Percentiles rank a stretch among this genome's conserved stretches.
Evolutionary conservation across 2,888 invertebrate genomes (phyloP).

Genomic region (Drosophila helvetica): DNA sequence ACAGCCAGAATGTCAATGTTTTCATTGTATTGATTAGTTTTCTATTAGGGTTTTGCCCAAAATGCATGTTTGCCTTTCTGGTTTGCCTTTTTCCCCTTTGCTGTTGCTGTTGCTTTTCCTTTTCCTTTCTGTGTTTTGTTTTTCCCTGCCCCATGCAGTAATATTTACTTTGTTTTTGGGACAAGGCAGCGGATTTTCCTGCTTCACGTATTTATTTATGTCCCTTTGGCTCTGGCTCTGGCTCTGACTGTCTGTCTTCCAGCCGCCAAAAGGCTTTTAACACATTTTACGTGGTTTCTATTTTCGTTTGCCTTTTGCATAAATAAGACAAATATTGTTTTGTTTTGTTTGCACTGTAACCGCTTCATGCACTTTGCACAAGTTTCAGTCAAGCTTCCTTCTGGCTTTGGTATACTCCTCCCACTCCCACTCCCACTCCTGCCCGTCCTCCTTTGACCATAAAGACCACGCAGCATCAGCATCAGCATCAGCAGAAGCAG

Average conservation of each 20-base stretch:
- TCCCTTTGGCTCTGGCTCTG: slow-evolving; percentile 6
- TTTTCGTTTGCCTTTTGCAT: slow-evolving; percentile 34
- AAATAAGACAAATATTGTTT: slow-evolving; percentile 51
- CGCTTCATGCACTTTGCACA: slow-evolving; percentile 4
- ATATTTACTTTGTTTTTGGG: slow-evolving; percentile 46
- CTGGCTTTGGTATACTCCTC: slow-evolving; percentile 7
- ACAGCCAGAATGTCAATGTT: slow-evolving; percentile 64
- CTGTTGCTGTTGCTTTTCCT: slow-evolving; percentile 40
- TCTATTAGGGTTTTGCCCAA: slow-evolving; percentile 50
- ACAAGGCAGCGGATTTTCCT: slow-evolving; percentile 46
- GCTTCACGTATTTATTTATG: slow-evolving; percentile 46
- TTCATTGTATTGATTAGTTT: slow-evolving; percentile 74
- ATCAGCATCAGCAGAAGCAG: no score
- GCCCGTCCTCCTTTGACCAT: slow-evolving; percentile 40
- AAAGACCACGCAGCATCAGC: slow-evolving; percentile 36
- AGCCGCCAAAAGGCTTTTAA: slow-evolving; percentile 67
- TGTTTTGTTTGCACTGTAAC: slow-evolving; percentile 13
- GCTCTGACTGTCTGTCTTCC: background rate
- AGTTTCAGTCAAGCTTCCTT: slow-evolving; percentile 2
- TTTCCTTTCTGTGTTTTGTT: slow-evolving; percentile 49
- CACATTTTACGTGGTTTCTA: slow-evolving; percentile 46
- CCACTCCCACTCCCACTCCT: background rate
- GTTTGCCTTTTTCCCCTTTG: slow-evolving; percentile 23
- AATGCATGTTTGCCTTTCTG: slow-evolving; percentile 25
- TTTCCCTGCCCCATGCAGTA: slow-evolving; percentile 16